Base-by-base conservation (phyloP, 2,888 invertebrate genomes). In the Pachliopta kotzebuea region DNA sequence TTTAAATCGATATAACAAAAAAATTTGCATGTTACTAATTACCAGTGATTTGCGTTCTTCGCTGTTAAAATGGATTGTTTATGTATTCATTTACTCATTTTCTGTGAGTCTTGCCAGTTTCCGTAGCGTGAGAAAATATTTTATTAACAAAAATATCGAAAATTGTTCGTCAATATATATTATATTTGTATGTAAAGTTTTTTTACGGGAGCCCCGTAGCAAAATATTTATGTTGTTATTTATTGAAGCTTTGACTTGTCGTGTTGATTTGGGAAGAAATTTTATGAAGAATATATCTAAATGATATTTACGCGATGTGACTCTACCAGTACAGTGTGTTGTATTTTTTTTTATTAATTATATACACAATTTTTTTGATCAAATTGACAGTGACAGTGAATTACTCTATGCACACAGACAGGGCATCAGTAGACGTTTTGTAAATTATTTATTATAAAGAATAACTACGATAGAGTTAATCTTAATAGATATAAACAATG, bases 391-490 rank as follows among this genome's bases (percentile, higher is more conserved):
- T 56, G 62, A 60, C 59, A n/a, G 53, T 60, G 29, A 49, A 29
- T 54, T 50, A 14, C 23, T 42, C 31, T 49, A 57, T 37, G 29
- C 26, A 65, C 66, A 58, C 67, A 65, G 68, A 63, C 71, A 69
- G 70, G 72, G 71, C 70, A 70, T 65, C 67, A 57, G 56, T 68
- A 68, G 68, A 69, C 59, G 69, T 70, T 70, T 65, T 73, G 72
- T 71, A 72, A 75, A 73, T 74, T 77, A 73, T 74, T 75, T 73
- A 76, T 75, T 76, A 64, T 62, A 69, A 66, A 60, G 20, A 45
- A 57, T 65, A 60, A 59, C 58, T 67, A 69, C 56, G 59, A 59
- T 69, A 66, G 59, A 31, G 45, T 55, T 67, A 62, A 63, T 68
- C 56, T 57, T 67, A 66, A 67, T 62, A 62, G 59, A 56, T 67